These are phyloP conservation scores for Ramazzottius varieornatus DNA, from an alignment of 2,888 invertebrate genomes.

Conservation along the genomic window DNA sequence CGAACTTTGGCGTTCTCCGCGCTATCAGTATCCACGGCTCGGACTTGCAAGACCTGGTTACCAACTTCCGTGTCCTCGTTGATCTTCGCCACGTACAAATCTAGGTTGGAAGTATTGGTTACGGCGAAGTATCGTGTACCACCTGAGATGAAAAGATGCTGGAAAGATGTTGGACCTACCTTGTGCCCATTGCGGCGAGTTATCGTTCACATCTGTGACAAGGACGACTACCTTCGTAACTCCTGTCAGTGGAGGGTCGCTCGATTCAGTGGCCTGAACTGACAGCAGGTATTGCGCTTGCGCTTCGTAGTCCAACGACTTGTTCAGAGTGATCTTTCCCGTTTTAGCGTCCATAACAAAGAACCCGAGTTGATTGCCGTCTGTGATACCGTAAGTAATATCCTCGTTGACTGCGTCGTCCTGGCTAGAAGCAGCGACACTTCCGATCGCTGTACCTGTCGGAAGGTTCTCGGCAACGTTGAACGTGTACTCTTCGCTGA, in stretches of 20 bases:
- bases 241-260: slow-evolving; percentile 14
- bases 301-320: slow-evolving; percentile 9
- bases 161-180: background rate
- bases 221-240: slow-evolving; percentile 8
- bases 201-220: slow-evolving; percentile 59
- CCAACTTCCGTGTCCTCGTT: background rate
- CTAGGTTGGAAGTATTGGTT: no score
- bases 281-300: background rate
- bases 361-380: background rate
- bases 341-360: slow-evolving; percentile 6
- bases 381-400: background rate
- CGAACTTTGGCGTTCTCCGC: slow-evolving; percentile 47
- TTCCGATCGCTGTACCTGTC: background rate
- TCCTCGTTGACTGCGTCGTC: background rate
- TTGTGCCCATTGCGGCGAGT: slow-evolving; percentile 47
- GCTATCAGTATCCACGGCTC: slow-evolving; percentile 59
- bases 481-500: slow-evolving; percentile 21
- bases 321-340: slow-evolving; percentile 11
- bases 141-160: no score
- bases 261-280: slow-evolving; percentile 6
- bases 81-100: background rate
- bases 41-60: slow-evolving; percentile 25
- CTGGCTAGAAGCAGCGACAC: background rate
- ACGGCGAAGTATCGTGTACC: no score
- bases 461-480: slow-evolving; percentile 9